Percentiles rank a stretch among this genome's conserved stretches.
These are phyloP conservation scores for Triplophysa bombifrons DNA, from an alignment of 2,797 vertebrate species.

Conservation along the genomic window DNA sequence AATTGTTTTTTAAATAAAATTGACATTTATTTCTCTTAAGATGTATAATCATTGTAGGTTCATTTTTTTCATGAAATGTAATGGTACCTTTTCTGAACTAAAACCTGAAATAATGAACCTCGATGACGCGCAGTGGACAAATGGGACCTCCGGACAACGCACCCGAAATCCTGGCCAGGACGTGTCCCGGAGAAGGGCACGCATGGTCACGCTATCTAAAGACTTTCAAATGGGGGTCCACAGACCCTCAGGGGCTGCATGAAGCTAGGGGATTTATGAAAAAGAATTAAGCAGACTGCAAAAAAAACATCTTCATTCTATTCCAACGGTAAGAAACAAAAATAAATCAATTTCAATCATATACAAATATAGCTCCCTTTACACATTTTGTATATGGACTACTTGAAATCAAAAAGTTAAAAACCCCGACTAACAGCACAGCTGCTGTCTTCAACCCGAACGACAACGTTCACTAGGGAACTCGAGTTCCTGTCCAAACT, in stretches of 20 bases:
- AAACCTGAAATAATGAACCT: too few species aligned
- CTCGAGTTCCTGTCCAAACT: background rate
- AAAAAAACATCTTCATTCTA: background rate
- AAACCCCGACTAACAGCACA: background rate
- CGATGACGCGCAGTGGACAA: too few species aligned
- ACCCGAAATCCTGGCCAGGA: too few species aligned
- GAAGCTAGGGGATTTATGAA: background rate
- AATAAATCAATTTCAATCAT: background rate
- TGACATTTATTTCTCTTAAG: too few species aligned
- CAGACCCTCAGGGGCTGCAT: background rate
- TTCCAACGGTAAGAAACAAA: background rate
- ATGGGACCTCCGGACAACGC: too few species aligned
- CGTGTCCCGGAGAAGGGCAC: too few species aligned
- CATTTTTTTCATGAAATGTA: too few species aligned
- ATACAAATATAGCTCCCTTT: background rate
- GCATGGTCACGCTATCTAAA: too few species aligned
- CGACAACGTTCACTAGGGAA: conserved; percentile 1
- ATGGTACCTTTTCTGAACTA: too few species aligned
- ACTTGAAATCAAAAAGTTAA: background rate
- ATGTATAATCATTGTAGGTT: too few species aligned
- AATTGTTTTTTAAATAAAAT: too few species aligned
- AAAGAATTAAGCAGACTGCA: background rate
- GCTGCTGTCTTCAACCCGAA: conserved; percentile 60
- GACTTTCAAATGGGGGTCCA: background rate
- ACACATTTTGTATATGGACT: background rate